Percentiles rank a stretch among this genome's conserved stretches.
Conservation (phyloP, 2,888 invertebrate genomes). For the Drosophila cracens region DNA sequence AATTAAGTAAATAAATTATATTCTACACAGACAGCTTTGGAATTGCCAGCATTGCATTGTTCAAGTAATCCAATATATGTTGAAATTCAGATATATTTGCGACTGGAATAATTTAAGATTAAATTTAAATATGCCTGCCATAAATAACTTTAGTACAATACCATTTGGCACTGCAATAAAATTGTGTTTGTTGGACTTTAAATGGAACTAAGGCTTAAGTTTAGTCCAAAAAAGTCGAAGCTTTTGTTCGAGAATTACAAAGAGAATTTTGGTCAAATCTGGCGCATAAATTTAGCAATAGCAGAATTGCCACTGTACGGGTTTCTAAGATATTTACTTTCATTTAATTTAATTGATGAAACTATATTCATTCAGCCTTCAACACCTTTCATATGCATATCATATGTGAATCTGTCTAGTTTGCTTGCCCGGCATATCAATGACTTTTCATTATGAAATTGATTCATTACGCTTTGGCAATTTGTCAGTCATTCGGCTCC, state of each 20-base stretch:
- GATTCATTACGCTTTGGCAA: slow-evolving; percentile 51
- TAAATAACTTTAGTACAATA: background rate
- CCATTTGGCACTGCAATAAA: background rate
- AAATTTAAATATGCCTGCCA: background rate
- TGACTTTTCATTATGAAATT: slow-evolving; percentile 39
- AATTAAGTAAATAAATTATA: background rate
- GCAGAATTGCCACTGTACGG: background rate
- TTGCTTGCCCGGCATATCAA: slow-evolving; percentile 24
- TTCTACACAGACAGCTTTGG: background rate
- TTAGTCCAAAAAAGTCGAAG: background rate
- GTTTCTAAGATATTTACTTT: background rate
- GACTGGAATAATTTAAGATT: background rate
- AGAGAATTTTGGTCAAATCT: background rate
- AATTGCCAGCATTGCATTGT: background rate
- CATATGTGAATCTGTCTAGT: background rate
- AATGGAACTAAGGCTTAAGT: background rate
- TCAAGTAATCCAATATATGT: background rate
- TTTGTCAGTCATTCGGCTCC: slow-evolving; percentile 59
- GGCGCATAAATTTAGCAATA: background rate
- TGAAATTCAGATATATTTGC: background rate
- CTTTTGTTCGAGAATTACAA: background rate
- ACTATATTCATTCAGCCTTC: background rate
- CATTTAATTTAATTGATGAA: background rate
- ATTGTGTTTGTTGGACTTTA: background rate
- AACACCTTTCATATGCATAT: background rate